Evolutionary conservation across 2,113 vertebrate species (phyloP).

Genomic region (Eleginops maclovinus): DNA sequence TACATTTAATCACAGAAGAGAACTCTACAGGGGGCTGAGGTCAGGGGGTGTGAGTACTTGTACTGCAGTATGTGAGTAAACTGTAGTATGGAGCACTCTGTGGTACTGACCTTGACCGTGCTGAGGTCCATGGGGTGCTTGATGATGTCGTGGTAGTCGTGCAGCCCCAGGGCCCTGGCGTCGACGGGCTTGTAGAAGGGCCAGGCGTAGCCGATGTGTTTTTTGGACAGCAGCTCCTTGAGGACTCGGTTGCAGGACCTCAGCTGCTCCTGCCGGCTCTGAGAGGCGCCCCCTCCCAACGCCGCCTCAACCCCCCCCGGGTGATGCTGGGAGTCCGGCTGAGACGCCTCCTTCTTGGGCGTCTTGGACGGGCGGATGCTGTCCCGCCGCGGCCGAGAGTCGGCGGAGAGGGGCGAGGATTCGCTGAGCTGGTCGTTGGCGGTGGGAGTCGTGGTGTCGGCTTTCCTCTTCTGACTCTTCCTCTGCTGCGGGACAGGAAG

Average conservation of each 20-base stretch:
- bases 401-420: constrained; percentile 86
- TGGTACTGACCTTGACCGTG: constrained; percentile 87
- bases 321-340: constrained; percentile 89
- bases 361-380: constrained; percentile 87
- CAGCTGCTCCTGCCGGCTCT: constrained; percentile 88
- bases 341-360: constrained; percentile 85
- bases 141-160: constrained; percentile 94
- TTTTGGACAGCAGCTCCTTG: constrained; percentile 93
- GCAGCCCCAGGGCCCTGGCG: constrained; percentile 88
- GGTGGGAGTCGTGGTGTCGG: constrained; percentile 93
- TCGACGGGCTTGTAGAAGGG: constrained; percentile 95
- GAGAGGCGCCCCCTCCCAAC: constrained; percentile 56
- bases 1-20: too few species aligned
- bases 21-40: too few species aligned
- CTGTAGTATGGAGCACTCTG: too few species aligned
- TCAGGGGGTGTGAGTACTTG: too few species aligned
- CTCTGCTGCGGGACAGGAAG: constrained; percentile 81
- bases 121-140: constrained; percentile 96
- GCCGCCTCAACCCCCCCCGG: constrained; percentile 52
- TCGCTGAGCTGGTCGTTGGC: constrained; percentile 93
- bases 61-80: too few species aligned
- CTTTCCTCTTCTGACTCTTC: constrained; percentile 96
- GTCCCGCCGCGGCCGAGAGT: constrained; percentile 84
- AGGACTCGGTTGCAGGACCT: constrained; percentile 88
- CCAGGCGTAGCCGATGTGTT: constrained; percentile 92